These are phyloP conservation scores for Corythoichthys haematopterus DNA, from an alignment of 2,113 vertebrate species.

Conservation along the genomic window DNA sequence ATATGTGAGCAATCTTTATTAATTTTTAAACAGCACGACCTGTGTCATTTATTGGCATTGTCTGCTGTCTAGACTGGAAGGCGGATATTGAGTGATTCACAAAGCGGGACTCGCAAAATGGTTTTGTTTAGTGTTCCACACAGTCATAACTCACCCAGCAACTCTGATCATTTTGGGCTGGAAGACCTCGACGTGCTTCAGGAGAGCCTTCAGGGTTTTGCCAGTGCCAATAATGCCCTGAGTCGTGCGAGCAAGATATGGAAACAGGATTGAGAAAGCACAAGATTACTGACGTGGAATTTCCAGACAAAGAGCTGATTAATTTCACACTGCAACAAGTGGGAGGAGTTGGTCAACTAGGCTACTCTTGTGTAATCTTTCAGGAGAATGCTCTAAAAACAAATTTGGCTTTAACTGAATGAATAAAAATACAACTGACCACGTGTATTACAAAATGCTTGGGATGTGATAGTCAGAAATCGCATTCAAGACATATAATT, in stretches of 20 bases:
- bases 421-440: not conserved
- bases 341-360: slow-evolving; percentile 22
- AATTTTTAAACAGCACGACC: slow-evolving; percentile 4
- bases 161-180: slow-evolving; percentile 90
- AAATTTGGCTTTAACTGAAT: not conserved
- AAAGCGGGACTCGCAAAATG: slow-evolving; percentile 21
- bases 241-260: not conserved
- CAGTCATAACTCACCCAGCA: slow-evolving; percentile 76
- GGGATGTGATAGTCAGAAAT: not conserved
- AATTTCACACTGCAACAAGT: not conserved
- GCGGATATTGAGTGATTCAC: slow-evolving; percentile 40
- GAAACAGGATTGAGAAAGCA: slow-evolving; percentile 19
- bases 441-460: not conserved
- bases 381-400: not conserved
- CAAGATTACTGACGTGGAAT: slow-evolving; percentile 9
- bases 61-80: slow-evolving; percentile 38
- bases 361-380: slow-evolving; percentile 2
- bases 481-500: not conserved
- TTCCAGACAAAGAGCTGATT: slow-evolving; percentile 17
- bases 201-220: slow-evolving; percentile 83
- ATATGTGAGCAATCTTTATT: not conserved
- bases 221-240: slow-evolving; percentile 89
- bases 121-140: slow-evolving; percentile 15
- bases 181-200: slow-evolving; percentile 79
- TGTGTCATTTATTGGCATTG: slow-evolving; percentile 8